Conservation (phyloP, 2,113 vertebrate genomes). For the Syngnathus floridae region DNA sequence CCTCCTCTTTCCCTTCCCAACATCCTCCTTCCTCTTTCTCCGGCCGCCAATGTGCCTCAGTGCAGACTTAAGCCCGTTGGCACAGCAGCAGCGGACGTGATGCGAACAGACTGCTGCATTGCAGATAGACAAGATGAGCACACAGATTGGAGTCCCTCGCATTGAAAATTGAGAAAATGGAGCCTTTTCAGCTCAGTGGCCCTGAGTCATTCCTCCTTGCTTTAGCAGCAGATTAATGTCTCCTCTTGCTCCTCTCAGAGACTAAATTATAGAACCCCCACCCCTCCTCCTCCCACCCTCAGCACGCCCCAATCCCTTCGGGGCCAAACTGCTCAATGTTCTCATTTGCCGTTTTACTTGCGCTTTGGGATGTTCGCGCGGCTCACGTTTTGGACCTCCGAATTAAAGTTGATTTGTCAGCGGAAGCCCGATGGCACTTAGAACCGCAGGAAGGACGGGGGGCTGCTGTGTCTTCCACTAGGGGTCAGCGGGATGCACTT, state of each 20-base stretch:
- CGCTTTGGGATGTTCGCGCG: slow-evolving; percentile 49
- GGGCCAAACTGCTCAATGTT: slow-evolving; percentile 42
- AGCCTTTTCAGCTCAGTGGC: slow-evolving; percentile 8
- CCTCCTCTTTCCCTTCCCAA: not conserved
- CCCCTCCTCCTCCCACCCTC: not conserved
- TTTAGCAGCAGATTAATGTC: slow-evolving; percentile 37
- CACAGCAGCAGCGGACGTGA: slow-evolving; percentile 49
- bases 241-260: slow-evolving; percentile 33
- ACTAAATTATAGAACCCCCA: slow-evolving; percentile 27
- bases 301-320: slow-evolving; percentile 23
- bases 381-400: slow-evolving; percentile 33
- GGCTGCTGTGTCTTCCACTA: slow-evolving; percentile 5
- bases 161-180: slow-evolving; percentile 42
- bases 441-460: slow-evolving; percentile 19
- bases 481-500: slow-evolving; percentile 5
- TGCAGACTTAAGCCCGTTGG: slow-evolving; percentile 42
- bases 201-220: slow-evolving; percentile 44
- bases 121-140: slow-evolving; percentile 64
- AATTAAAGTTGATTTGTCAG: slow-evolving; percentile 7
- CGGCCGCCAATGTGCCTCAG: not conserved
- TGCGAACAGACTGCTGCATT: slow-evolving; percentile 64
- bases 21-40: not conserved
- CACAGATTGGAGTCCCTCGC: slow-evolving; percentile 48
- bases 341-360: slow-evolving; percentile 60
- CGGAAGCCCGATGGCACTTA: slow-evolving; percentile 16